Base-by-base conservation (phyloP, 2,113 vertebrate genomes). In the Columbina picui region DNA sequence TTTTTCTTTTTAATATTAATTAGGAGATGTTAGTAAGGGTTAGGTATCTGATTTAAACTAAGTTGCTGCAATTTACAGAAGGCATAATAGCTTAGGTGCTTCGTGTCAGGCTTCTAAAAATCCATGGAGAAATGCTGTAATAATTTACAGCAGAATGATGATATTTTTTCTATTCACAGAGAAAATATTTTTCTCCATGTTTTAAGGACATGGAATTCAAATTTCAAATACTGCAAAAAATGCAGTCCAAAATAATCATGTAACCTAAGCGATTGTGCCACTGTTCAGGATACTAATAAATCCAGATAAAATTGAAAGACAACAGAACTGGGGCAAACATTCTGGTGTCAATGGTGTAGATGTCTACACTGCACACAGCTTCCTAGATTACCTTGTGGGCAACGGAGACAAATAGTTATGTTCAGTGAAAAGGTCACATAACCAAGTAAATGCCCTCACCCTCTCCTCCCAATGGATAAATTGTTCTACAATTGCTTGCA, bases 1-100 rank as follows among this genome's bases (percentile, higher is more conserved):
- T 56, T 49, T 60, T 53, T 45, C 2, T 21, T 41, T 70, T 1
- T 36, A 64, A 38, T 53, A 1, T 45, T 45, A 75, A 55, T 43
- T 1, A 41, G 30, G n/a, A 47, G 6, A 2, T 41, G 3, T 63
- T 29, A 52, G 10, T 52, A n/a, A 77, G 1, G 3, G 6, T 52
- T 30, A 43, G 19, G 12, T 77, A 63, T 36, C 29, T 52, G 21
- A 56, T 53, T 87, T 57, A 67, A 89, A 81, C 5, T 32, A 14
- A 56, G 20, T 49, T 81, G 32, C 12, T 34, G 4, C 18, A 76
- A 60, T 60, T 71, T 78, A 32, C 6, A 23, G 12, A 68, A 45
- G 43, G 7, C 23, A 71, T 19, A 39, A 87, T 70, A 39, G 63
- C 74, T 38, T 55, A 23, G 11, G 6, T 55, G 14, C 9, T 39